Evolutionary conservation across 2,888 invertebrate species (phyloP).

Genomic region (Vanessa cardui): DNA sequence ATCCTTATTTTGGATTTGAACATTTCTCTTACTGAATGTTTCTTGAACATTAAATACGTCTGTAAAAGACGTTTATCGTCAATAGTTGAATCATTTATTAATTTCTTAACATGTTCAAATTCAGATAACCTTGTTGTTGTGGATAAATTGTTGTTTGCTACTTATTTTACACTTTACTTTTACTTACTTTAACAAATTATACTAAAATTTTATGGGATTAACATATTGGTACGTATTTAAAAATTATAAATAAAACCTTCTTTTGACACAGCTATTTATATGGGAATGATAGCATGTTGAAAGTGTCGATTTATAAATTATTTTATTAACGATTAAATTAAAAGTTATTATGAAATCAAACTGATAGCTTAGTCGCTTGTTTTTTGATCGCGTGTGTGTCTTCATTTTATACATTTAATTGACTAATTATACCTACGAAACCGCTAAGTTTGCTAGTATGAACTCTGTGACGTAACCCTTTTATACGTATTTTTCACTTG

Average conservation of each 20-base stretch:
- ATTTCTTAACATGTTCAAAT: conserved; percentile 39
- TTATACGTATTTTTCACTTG: conserved; percentile 42
- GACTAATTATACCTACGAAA: conserved; percentile 20
- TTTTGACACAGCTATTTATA: conserved; percentile 6
- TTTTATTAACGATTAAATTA: conserved; percentile 6
- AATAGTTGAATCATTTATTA: too few species aligned
- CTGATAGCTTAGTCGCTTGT: conserved; percentile 39
- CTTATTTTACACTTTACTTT: conserved; percentile 32
- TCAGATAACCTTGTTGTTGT: conserved; percentile 43
- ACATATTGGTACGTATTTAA: conserved; percentile 37
- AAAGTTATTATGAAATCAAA: conserved; percentile 25
- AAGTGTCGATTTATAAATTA: conserved; percentile 15
- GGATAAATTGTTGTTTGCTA: conserved; percentile 34
- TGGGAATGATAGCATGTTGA: conserved; percentile 25
- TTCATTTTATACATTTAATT: conserved; percentile 23
- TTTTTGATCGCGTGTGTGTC: conserved; percentile 24
- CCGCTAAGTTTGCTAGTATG: conserved; percentile 31
- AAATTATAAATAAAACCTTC: neutral
- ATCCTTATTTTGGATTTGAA: conserved; percentile 69
- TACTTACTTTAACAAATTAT: conserved; percentile 35
- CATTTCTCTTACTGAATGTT: conserved; percentile 27
- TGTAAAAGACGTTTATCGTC: too few species aligned
- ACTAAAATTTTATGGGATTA: conserved; percentile 34
- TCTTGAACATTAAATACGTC: too few species aligned
- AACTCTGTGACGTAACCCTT: conserved; percentile 26